Evolutionary conservation across 2,797 vertebrate genomes (phyloP).

Genomic region (Poecilia picta): DNA sequence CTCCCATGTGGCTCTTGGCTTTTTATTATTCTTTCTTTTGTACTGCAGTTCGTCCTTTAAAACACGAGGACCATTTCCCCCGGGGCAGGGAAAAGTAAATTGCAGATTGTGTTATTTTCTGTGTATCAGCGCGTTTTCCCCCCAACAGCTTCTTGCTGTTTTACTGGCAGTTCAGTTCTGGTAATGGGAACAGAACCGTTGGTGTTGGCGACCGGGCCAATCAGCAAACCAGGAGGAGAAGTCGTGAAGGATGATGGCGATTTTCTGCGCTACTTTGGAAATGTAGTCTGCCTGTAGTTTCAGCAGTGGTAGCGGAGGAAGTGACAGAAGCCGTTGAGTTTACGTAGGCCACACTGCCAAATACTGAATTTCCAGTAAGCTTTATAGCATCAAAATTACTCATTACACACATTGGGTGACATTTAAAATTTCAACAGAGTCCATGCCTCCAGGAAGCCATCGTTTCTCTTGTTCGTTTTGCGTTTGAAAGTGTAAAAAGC

Average conservation of each 20-base stretch:
- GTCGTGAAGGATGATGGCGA: too few species aligned
- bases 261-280: too few species aligned
- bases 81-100: slow-evolving; percentile 59
- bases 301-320: too few species aligned
- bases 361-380: too few species aligned
- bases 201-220: slow-evolving; percentile 38
- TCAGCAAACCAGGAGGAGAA: too few species aligned
- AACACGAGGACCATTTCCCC: slow-evolving; percentile 52
- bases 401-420: too few species aligned
- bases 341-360: too few species aligned
- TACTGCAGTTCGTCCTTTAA: slow-evolving; percentile 47
- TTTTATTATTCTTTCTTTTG: slow-evolving; percentile 21
- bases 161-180: slow-evolving; percentile 41
- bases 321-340: too few species aligned
- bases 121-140: slow-evolving; percentile 32
- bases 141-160: slow-evolving; percentile 33
- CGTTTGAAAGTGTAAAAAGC: not conserved
- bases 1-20: slow-evolving; percentile 71
- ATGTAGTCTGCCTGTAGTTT: too few species aligned
- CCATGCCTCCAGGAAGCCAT: too few species aligned
- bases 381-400: too few species aligned
- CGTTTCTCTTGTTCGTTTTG: not conserved
- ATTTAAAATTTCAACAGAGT: too few species aligned
- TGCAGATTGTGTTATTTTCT: slow-evolving; percentile 61
- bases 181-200: slow-evolving; percentile 55